phyloP scores from a whole-genome alignment of 2,113 vertebrate species.

The Brienomyrus longianalis region DNA sequence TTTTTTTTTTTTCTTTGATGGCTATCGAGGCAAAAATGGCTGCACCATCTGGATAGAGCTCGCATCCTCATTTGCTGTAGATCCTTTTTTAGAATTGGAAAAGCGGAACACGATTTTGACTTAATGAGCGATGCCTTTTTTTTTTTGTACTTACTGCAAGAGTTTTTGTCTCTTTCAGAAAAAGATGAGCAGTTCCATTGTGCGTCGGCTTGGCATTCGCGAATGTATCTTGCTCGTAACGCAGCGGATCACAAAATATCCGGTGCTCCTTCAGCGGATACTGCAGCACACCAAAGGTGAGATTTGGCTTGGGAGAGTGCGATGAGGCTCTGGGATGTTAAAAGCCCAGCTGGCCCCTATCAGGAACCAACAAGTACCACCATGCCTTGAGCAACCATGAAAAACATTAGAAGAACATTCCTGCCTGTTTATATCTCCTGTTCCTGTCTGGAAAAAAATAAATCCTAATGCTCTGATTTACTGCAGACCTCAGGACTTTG shows the following conservation, averaged over 20 bases:
- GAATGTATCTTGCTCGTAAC: conserved; percentile 95
- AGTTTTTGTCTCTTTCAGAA: conserved; percentile 59
- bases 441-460: not conserved
- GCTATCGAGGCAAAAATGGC: not conserved
- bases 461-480: not conserved
- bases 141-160: not conserved
- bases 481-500: not conserved
- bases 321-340: not conserved
- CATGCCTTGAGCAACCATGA: not conserved
- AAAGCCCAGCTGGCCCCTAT: not conserved
- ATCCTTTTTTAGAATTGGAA: not conserved
- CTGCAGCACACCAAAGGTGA: conserved; percentile 87
- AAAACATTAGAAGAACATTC: not conserved
- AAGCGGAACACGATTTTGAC: not conserved
- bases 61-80: no score
- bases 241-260: conserved; percentile 96
- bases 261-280: conserved; percentile 85
- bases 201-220: conserved; percentile 84
- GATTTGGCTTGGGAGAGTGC: not conserved
- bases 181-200: conserved; percentile 89
- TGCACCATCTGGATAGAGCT: not conserved
- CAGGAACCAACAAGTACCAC: not conserved
- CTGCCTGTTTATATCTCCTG: not conserved
- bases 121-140: not conserved
- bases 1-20: no score